Conservation (phyloP, 2,888 invertebrate species). For the Acronicta leporina region DNA sequence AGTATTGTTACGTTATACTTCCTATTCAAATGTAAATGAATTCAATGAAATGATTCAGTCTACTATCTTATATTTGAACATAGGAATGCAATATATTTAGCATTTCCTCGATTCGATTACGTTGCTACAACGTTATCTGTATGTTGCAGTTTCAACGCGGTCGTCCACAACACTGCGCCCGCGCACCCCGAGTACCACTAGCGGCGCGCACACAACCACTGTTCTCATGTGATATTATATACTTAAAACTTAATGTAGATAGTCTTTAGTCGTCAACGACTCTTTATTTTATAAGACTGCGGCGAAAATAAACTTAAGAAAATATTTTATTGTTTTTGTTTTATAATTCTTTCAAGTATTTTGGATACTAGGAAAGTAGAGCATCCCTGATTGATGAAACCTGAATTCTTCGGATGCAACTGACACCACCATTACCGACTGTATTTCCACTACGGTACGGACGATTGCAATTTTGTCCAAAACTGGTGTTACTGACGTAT, state of each 20-base stretch:
- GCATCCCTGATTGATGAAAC: too few species aligned
- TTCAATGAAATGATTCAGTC: conserved; percentile 31
- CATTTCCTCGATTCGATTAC: conserved; percentile 46
- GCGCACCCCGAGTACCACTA: conserved; percentile 82
- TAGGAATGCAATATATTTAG: conserved; percentile 37
- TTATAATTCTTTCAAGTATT: not conserved
- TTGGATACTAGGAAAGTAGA: too few species aligned
- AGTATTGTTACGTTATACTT: conserved; percentile 8
- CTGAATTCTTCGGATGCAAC: too few species aligned
- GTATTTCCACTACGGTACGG: too few species aligned
- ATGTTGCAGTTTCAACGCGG: conserved; percentile 84
- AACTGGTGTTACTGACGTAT: too few species aligned
- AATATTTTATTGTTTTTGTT: conserved; percentile 54
- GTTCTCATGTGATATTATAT: conserved; percentile 86
- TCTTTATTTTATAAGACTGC: conserved; percentile 85
- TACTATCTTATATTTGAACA: conserved; percentile 37
- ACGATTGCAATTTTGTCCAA: too few species aligned
- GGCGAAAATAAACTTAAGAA: conserved; percentile 87
- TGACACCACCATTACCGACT: too few species aligned
- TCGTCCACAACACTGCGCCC: conserved; percentile 86
- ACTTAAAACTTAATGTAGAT: conserved; percentile 83
- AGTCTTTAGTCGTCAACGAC: conserved; percentile 85
- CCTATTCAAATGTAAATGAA: conserved; percentile 21
- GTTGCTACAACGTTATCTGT: conserved; percentile 36
- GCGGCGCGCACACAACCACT: conserved; percentile 63